phyloP scores from a whole-genome alignment of 2,888 invertebrate genomes.

The Eurytoma californica region DNA sequence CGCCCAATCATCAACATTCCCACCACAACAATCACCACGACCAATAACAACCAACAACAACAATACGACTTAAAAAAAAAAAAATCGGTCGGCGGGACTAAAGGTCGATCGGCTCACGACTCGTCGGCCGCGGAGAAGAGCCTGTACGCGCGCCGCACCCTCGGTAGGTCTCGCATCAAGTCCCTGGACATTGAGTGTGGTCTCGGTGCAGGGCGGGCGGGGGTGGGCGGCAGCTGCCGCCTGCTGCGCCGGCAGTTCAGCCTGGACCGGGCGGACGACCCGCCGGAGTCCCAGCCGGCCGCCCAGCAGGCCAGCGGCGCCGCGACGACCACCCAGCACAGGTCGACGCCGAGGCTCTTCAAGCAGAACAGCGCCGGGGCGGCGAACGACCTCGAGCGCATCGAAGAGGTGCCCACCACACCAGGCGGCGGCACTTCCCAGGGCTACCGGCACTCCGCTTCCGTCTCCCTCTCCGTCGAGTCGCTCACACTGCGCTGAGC shows the following conservation, averaged over 20 bases:
- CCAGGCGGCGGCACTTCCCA: conserved; percentile 66
- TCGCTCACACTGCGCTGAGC: conserved; percentile 67
- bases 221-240: conserved; percentile 72
- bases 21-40: background rate
- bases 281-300: conserved; percentile 66
- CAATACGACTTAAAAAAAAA: conserved; percentile 5
- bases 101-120: conserved; percentile 33
- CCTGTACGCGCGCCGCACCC: conserved; percentile 44
- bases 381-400: conserved; percentile 82
- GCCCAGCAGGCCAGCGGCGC: conserved; percentile 45
- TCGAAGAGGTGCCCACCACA: conserved; percentile 80
- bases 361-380: conserved; percentile 84
- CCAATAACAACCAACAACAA: background rate
- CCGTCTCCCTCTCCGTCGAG: conserved; percentile 73
- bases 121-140: conserved; percentile 34
- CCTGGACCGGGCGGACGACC: conserved; percentile 81
- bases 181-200: conserved; percentile 55
- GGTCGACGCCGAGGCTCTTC: conserved; percentile 74
- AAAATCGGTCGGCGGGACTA: background rate
- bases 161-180: conserved; percentile 49
- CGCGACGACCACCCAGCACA: conserved; percentile 51
- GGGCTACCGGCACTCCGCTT: conserved; percentile 70
- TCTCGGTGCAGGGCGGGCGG: conserved; percentile 43
- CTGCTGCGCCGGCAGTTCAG: conserved; percentile 82
- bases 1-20: background rate